phyloP scores from a whole-genome alignment of 1,140 invertebrate species.

The Saccostrea echinata region DNA sequence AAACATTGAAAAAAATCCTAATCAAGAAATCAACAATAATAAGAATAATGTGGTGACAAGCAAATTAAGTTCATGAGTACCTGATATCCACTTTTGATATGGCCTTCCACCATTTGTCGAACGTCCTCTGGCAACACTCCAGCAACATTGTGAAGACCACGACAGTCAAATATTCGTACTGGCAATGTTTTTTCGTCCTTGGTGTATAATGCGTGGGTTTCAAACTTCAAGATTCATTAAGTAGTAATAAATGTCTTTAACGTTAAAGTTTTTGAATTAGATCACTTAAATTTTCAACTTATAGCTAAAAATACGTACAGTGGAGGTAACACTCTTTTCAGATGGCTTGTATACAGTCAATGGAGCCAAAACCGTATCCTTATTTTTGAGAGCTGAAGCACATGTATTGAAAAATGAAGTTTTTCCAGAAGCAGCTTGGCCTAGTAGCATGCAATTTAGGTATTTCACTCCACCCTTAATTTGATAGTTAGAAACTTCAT shows the following conservation, averaged over 20 bases:
- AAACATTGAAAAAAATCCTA: no score
- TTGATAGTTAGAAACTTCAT: not conserved
- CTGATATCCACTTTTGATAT: not conserved
- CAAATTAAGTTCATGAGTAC: no score
- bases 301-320: not conserved
- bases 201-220: not conserved
- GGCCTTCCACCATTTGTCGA: not conserved
- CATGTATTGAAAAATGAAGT: not conserved
- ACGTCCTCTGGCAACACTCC: not conserved
- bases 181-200: not conserved
- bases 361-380: not conserved
- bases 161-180: not conserved
- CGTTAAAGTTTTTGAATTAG: no score
- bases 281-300: no score
- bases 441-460: not conserved
- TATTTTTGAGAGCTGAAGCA: not conserved
- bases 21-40: no score
- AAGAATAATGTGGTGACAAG: no score
- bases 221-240: not conserved
- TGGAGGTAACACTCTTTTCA: not conserved
- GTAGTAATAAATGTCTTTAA: no score
- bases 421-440: not conserved
- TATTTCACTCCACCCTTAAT: not conserved
- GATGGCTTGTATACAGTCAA: not conserved
- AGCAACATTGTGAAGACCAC: not conserved